Evolutionary conservation across 2,797 vertebrate genomes (phyloP).

Genomic region (Labeo calbasu): DNA sequence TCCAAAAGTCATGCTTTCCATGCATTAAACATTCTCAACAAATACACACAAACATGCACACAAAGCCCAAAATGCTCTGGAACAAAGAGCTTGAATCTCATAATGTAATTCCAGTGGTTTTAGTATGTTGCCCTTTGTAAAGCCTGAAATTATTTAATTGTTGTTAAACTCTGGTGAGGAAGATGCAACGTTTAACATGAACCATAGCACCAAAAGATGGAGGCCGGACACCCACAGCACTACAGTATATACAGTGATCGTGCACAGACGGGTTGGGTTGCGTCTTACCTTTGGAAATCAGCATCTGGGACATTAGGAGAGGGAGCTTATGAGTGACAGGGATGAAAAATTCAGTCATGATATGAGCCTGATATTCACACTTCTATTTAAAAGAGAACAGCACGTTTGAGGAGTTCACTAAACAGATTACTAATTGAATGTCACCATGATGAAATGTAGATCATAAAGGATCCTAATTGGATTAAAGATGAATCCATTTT

Average conservation of each 20-base stretch:
- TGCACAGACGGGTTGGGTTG: constrained; percentile 57
- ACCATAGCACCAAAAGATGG: constrained; percentile 26
- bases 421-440: constrained; percentile 22
- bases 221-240: not conserved
- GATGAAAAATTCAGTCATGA: constrained; percentile 86
- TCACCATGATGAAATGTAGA: constrained; percentile 3
- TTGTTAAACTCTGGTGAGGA: not conserved
- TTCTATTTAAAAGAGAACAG: constrained; percentile 46
- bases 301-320: constrained; percentile 94
- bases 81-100: not conserved
- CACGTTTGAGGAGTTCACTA: constrained; percentile 60
- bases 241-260: constrained; percentile 25
- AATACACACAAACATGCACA: constrained; percentile 43
- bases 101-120: not conserved
- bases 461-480: not conserved
- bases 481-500: not conserved
- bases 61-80: constrained; percentile 21
- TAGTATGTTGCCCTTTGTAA: not conserved
- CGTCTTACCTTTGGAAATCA: constrained; percentile 92
- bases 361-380: constrained; percentile 71
- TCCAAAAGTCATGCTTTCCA: constrained; percentile 42
- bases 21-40: constrained; percentile 44
- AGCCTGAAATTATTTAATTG: not conserved
- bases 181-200: constrained; percentile 26
- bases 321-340: constrained; percentile 90